Base-by-base conservation (phyloP, 2,888 invertebrate genomes). In the Ochropacha duplaris region DNA sequence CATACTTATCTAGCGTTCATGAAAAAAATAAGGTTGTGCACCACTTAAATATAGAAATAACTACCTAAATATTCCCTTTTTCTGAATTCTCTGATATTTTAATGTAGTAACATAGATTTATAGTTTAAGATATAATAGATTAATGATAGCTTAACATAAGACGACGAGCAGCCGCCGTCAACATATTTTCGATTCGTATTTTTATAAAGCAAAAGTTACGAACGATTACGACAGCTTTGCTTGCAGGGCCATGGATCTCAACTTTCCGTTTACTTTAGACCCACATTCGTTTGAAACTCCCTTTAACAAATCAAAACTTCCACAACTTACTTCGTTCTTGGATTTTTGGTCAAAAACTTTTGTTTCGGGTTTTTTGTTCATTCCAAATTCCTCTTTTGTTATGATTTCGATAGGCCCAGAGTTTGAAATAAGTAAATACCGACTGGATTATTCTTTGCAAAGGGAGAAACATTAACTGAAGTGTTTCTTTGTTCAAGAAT, bases 1-100 rank as follows among this genome's bases (percentile, higher is more conserved):
- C 86, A 86, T 91, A 88, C 67, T 85, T 86, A 87, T 78, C 81
- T 92, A 92, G 91, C 91, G 88, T 90, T 90, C 88, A 90, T 91
- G 91, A 91, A 91, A 86, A 72, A 90, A 91, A 89, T 87, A 90
- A 91, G 92, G 92, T 92, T 92, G 92, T 92, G 92, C 92, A 92
- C 92, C 90, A 88, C 84, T 89, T 90, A 89, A 84, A 85, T 87
- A 90, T 91, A 92, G 90, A 84, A 83, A 83, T 84, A 84, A 83
- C 74, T 84, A 86, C 85, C 84, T 87, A 88, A 90, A 86, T 90
- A 89, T 88, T 88, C 91, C 92, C 90, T 87, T 87, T 90, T 91
- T 92, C 91, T 89, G 91, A 87, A 91, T 90, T 92, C 88, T 92
- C 90, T 89, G 90, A 92, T 90, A 92, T 92, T 92, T 92, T 92